Evolutionary conservation across 2,888 invertebrate genomes (phyloP), one percentile per base, ranked within the genome.

Genomic region (Eupithecia dodoneata): DNA sequence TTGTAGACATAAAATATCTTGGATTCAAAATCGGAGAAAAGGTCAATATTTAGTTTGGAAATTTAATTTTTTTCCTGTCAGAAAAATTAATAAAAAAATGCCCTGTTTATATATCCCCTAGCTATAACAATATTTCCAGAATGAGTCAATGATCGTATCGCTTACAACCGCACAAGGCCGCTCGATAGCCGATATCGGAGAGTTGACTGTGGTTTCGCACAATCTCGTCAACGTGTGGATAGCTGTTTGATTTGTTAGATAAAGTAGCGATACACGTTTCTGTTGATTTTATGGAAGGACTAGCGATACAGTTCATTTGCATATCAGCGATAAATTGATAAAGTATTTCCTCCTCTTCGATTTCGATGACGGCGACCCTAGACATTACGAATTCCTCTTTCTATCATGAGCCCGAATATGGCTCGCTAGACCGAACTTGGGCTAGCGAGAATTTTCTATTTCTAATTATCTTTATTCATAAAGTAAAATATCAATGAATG

Each of bases 131-230:
- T 45, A 1, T 59, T 55, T 47, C 66, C 52, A 52, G 67, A 76
- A 69, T 76, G 74, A 74, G 67, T 71, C 75, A 67, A 41, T 59
- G 49, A 5, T 42, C 30, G 44, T 76, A 78, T 78, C 76, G 59
- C 18, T 78, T 73, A n/a, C 71, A 76, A 76, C 78, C 78, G 71
- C 77, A 71, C 78, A 78, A 78, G 78, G 78, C 52, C 78, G 52
- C 74, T 42, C 45, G 76, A 78, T 76, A 78, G 52, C 78, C 69
- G 67, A 78, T 78, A 70, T 52, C 71, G n/a, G 18, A 42, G 73
- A 30, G 55, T 59, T n/a, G 12, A 5, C 47, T 77, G 77, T 41
- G 77, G 77, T 77, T 73, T 70, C 44, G 44, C 41, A 72, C 42
- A 67, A 72, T 72, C 76, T 59, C 72, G 52, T 44, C 69, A 72